Conservation (phyloP, 2,888 invertebrate species). For the Yponomeuta malinellus region DNA sequence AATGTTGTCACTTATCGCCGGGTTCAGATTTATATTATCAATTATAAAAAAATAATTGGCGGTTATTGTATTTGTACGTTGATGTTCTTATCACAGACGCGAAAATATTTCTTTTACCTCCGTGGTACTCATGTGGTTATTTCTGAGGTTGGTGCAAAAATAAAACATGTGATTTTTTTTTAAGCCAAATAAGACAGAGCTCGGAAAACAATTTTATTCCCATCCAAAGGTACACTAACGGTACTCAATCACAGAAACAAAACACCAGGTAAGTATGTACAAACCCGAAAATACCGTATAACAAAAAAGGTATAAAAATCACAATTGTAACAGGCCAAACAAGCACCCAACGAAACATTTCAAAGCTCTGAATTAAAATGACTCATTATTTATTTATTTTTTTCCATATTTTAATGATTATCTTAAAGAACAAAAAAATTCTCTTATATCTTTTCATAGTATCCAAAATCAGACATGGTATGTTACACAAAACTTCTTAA, state of each 20-base stretch:
- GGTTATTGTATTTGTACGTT: too few relatives aligned
- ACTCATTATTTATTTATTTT: conserved; percentile 53
- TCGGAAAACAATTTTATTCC: conserved; percentile 33
- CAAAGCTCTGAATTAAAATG: conserved; percentile 48
- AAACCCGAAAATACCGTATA: conserved; percentile 11
- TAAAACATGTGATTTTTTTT: conserved; percentile 37
- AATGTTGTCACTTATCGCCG: too few relatives aligned
- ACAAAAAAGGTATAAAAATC: conserved; percentile 32
- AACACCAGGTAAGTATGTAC: conserved; percentile 22
- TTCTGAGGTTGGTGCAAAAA: background rate
- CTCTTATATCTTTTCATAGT: conserved; percentile 54
- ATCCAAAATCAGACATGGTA: conserved; percentile 61
- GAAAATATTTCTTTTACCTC: too few relatives aligned
- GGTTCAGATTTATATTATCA: too few relatives aligned
- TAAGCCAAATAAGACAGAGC: conserved; percentile 58
- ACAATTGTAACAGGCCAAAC: conserved; percentile 65
- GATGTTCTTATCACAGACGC: too few relatives aligned
- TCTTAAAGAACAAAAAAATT: conserved; percentile 65
- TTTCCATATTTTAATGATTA: conserved; percentile 63
- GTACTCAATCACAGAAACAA: conserved; percentile 69
- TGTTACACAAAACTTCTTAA: conserved; percentile 56
- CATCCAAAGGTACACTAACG: conserved; percentile 48
- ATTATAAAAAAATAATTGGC: too few relatives aligned
- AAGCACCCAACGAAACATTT: conserved; percentile 46
- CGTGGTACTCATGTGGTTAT: background rate